Evolutionary conservation across 64 coral and sea anemone species (phyloP), one percentile per base, ranked within the genome.

Genomic region (Montipora sp.): DNA sequence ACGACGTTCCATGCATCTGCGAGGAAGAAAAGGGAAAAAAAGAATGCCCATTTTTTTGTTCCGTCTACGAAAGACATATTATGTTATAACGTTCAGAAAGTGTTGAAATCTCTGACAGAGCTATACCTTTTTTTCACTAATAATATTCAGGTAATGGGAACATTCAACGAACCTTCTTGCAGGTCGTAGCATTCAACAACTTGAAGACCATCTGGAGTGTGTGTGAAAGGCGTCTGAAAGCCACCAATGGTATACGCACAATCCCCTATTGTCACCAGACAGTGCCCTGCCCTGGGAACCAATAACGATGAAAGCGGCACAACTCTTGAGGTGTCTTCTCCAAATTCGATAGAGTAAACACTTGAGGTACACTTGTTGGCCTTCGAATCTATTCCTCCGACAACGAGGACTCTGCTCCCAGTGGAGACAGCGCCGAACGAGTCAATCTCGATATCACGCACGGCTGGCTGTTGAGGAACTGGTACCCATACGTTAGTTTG

Each of bases 221-320:
- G 10, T 19, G 65, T 20, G 45, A 47, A 46, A 50, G 74, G 72
- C 18, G 23, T 75, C 59, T 75, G 14, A 75, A 84, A 93, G 61
- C 91, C 91, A 74, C 83, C 91, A 78, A 93, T 87, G 15, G 84
- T 83, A 84, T 51, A 93, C 82, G 77, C 74, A 23, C 50, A n/a
- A 15, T 47, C 7, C n/a, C 27, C 59, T 74, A 60, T 14, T 5
- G 75, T 72, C 53, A 77, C 91, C 55, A 77, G 18, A 79, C 91
- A 93, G 47, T 87, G 72, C 5, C 83, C 91, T 7, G 75, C 46
- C 24, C 91, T 83, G 59, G 73, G 53, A 79, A 12, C 48, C 2
- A 74, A 24, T 48, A 87, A 12, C 49, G 91, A 13, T 51, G 82
- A 46, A 14, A 87, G 73, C 0, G 57, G 47, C 5, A 3, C 22